Evolutionary conservation across 1,140 invertebrate species (phyloP), one percentile per base, ranked within the genome.

Genomic region (Pteromalus puparum): DNA sequence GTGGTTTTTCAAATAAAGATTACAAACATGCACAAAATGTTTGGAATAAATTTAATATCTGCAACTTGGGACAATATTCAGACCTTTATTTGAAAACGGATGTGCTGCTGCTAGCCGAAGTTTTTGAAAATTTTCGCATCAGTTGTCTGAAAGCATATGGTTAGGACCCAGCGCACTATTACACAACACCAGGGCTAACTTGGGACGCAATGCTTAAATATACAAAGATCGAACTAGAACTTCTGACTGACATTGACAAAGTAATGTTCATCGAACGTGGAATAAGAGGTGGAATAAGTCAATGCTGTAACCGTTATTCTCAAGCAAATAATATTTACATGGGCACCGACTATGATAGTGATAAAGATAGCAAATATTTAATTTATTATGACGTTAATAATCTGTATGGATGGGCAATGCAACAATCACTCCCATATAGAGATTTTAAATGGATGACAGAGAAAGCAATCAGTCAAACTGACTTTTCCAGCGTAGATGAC

Each of bases 81-180:
- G 89, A 93, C 86, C 74, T 92, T 9, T 94, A 93, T 88, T 75
- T 93, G n/a, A 92, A 91, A 90, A 91, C 89, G 24, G 92, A 93
- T 86, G 90, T 92, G 67, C 76, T 30, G 21, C 67, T 93, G 10
- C 85, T 93, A 48, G 86, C 88, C 15, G 92, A 92, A 86, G 85
- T 92, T n/a, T 91, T 92, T 88, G 90, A 92, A 91, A 91, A 90
- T 88, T 93, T 30, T 30, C 30, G 30, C 30, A 30, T 30, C 30
- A 30, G 30, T 30, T 30, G 30, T 30, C 30, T 30, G 30, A 30
- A 5, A 2, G 30, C 30, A 30, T 30, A 30, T 30, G 30, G 30
- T 30, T 30, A 2, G 30, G 30, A 30, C 5, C 30, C 30, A 30
- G 30, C 1, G 42, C n/a, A 10, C 24, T 48, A 18, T 77, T 53